Evolutionary conservation across 2,113 vertebrate species (phyloP).

Genomic region (Plecotus auritus): DNA sequence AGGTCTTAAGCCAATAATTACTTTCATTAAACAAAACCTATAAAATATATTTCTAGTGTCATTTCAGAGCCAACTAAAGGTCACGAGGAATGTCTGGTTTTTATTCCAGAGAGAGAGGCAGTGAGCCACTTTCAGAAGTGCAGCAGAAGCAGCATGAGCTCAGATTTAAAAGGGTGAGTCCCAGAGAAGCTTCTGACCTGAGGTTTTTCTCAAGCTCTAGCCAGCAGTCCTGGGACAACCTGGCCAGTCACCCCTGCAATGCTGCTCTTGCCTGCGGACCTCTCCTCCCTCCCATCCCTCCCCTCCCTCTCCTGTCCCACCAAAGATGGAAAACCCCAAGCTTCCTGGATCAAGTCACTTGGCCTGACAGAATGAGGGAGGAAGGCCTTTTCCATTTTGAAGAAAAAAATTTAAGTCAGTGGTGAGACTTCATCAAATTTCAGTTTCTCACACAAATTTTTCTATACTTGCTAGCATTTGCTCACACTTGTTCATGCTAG

Average conservation of each 20-base stretch:
- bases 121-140: neutral
- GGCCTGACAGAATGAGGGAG: neutral
- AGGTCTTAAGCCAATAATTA: conserved; percentile 32
- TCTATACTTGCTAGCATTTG: neutral
- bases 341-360: neutral
- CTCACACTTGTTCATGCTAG: neutral
- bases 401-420: neutral
- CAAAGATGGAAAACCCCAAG: neutral
- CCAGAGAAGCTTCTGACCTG: neutral
- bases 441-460: neutral
- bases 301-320: too few species aligned
- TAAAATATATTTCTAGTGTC: conserved; percentile 51
- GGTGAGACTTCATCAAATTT: neutral
- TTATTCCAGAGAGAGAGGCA: neutral
- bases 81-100: neutral
- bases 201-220: neutral
- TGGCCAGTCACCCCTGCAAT: accelerated
- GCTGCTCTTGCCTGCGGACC: accelerated
- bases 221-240: accelerated
- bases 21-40: conserved; percentile 53
- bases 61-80: conserved; percentile 28
- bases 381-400: neutral
- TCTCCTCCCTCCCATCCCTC: too few species aligned
- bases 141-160: neutral
- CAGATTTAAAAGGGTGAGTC: neutral